phyloP scores from a whole-genome alignment of 2,888 invertebrate genomes.

The Polydrusus cervinus region DNA sequence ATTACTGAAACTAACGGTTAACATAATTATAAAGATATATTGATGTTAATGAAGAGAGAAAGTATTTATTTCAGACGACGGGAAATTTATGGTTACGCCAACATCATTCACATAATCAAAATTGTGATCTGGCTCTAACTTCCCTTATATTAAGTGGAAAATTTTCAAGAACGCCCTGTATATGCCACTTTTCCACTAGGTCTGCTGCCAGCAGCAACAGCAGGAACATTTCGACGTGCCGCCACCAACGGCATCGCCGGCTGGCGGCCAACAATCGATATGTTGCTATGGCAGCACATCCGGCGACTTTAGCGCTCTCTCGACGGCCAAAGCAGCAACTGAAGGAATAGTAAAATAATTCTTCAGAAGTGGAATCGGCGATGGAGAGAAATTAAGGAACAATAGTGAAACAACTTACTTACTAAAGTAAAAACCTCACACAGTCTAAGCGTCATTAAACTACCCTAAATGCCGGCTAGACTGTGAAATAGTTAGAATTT shows the following conservation, averaged over 20 bases:
- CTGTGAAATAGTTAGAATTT: no score
- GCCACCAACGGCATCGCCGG: conserved; percentile 57
- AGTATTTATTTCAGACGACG: no score
- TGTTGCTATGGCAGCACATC: conserved; percentile 81
- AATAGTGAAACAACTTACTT: not conserved
- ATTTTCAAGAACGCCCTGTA: conserved; percentile 15
- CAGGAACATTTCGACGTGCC: conserved; percentile 29
- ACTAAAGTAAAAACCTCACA: no score
- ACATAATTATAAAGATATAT: no score
- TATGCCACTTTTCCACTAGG: conserved; percentile 16
- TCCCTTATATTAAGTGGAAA: no score
- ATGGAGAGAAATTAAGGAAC: conserved; percentile 22
- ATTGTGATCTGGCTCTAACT: no score
- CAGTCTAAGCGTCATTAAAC: no score
- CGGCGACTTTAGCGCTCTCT: conserved; percentile 69
- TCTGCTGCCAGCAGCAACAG: conserved; percentile 3
- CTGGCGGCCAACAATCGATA: conserved; percentile 75
- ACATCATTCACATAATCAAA: no score
- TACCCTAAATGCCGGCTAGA: no score
- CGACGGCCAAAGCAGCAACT: conserved; percentile 18
- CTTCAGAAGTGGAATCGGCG: conserved; percentile 37
- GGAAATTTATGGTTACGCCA: no score
- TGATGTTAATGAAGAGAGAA: no score
- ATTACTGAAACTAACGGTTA: no score
- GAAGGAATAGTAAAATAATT: conserved; percentile 42